A percentile compares a stretch with the other conserved stretches of the same genome.
Conservation (phyloP, 2,113 vertebrate species). For the Poicephalus meyeri region DNA sequence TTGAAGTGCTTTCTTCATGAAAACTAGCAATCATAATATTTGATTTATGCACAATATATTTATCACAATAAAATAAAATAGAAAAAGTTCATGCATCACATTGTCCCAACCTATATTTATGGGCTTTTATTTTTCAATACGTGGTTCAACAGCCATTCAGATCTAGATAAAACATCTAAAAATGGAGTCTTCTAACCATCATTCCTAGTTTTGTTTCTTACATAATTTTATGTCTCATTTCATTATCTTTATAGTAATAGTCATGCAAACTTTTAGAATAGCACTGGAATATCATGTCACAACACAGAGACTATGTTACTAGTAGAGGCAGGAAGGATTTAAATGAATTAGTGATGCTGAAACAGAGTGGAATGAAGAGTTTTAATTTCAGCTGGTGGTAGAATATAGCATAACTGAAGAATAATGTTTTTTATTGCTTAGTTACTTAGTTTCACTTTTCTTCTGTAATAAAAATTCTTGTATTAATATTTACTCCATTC, state of each 20-base stretch:
- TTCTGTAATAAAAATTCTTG: background rate
- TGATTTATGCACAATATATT: background rate
- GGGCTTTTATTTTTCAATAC: background rate
- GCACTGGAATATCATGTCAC: background rate
- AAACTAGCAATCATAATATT: background rate
- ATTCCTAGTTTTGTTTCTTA: background rate
- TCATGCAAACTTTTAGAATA: background rate
- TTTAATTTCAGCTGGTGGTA: background rate
- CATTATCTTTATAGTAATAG: background rate
- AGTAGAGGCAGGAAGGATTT: background rate
- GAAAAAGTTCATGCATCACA: background rate
- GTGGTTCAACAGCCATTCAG: background rate
- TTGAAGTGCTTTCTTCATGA: background rate
- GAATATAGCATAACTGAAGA: background rate
- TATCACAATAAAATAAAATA: background rate
- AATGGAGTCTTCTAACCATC: background rate
- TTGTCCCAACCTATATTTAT: background rate
- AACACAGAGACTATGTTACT: background rate
- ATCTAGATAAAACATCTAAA: background rate
- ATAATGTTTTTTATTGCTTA: background rate
- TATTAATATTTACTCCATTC: background rate
- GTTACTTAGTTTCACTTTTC: background rate
- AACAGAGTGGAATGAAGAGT: background rate
- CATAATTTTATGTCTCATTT: background rate
- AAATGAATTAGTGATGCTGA: background rate